phyloP scores from a whole-genome alignment of 2,797 vertebrate genomes.

The Notamacropus eugenii region DNA sequence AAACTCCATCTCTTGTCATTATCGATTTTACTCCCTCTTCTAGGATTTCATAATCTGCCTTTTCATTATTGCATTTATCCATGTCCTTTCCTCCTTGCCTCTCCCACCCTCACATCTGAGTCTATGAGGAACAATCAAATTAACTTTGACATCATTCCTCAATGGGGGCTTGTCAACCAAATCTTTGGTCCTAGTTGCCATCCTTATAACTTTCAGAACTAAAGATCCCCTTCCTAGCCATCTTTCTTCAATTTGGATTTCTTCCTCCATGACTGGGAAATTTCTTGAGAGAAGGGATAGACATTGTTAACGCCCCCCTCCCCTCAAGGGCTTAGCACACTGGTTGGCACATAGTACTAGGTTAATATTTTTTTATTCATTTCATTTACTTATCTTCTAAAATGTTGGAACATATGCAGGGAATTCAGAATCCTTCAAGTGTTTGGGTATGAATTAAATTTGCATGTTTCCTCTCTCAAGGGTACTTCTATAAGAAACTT shows the following conservation, averaged over 20 bases:
- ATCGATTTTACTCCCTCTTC: not conserved
- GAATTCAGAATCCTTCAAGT: not conserved
- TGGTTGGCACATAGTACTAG: not conserved
- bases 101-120: not conserved
- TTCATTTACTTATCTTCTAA: not conserved
- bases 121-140: not conserved
- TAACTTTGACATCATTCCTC: not conserved
- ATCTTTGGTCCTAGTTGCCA: not conserved
- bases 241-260: not conserved
- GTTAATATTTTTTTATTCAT: not conserved
- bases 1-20: not conserved
- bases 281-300: not conserved
- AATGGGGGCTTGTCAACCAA: not conserved
- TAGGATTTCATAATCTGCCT: not conserved
- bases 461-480: slow-evolving; percentile 28
- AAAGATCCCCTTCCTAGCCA: not conserved
- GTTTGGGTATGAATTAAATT: slow-evolving; percentile 56
- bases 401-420: not conserved
- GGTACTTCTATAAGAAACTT: slow-evolving; percentile 38
- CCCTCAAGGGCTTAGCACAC: not conserved
- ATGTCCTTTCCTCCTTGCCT: not conserved
- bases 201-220: not conserved
- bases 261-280: not conserved
- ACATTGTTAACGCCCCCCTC: not conserved
- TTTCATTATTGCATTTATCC: not conserved